These are phyloP conservation scores for Clarias magur DNA, from an alignment of 2,113 vertebrate species.

Conservation along the genomic window DNA sequence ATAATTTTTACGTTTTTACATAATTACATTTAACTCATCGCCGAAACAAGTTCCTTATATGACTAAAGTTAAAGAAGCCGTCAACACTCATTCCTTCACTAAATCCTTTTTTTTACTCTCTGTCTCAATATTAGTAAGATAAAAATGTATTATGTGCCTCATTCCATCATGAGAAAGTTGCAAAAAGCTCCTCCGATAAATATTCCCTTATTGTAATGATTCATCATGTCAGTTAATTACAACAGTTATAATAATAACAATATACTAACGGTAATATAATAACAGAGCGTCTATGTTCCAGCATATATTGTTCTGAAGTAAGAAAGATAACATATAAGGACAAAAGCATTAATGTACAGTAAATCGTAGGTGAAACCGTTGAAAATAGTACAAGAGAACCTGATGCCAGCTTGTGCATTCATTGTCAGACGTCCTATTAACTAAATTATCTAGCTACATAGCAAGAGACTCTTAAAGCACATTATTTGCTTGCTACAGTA, in stretches of 20 bases:
- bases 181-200: not conserved
- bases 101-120: not conserved
- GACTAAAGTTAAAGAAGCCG: not conserved
- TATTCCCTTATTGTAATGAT: too few species aligned
- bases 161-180: not conserved
- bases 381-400: not conserved
- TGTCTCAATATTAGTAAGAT: not conserved
- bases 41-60: not conserved
- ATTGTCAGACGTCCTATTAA: not conserved
- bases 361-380: not conserved
- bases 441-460: not conserved
- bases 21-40: too few species aligned
- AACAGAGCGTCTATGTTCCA: not conserved
- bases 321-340: not conserved
- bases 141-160: not conserved
- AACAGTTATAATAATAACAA: not conserved
- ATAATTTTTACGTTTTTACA: not conserved
- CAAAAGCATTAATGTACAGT: not conserved
- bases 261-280: not conserved
- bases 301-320: not conserved
- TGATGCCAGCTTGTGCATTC: not conserved
- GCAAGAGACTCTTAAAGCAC: too few species aligned
- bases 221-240: not conserved
- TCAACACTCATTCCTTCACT: not conserved
- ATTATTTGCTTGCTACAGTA: not conserved